phyloP scores from a whole-genome alignment of 2,888 invertebrate species.

The Tortricodes alternella region DNA sequence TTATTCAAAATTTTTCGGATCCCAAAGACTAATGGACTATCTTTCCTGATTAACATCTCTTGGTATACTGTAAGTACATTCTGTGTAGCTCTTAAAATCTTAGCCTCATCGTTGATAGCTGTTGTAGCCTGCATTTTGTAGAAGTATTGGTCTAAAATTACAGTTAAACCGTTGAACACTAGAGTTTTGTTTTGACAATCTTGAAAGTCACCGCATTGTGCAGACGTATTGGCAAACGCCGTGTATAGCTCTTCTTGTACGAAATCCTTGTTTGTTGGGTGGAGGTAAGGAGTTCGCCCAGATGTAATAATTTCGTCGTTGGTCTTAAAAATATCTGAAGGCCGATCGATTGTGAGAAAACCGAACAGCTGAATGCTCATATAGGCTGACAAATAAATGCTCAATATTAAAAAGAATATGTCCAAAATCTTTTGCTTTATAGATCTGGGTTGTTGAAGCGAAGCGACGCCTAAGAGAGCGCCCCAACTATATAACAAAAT shows the following conservation, averaged over 20 bases:
- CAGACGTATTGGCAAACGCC: slow-evolving; percentile 48
- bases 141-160: slow-evolving; percentile 50
- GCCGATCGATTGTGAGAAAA: slow-evolving; percentile 58
- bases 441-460: slow-evolving; percentile 50
- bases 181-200: slow-evolving; percentile 49
- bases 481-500: slow-evolving; percentile 60
- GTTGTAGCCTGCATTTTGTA: slow-evolving; percentile 52
- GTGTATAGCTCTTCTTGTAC: slow-evolving; percentile 49
- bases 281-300: slow-evolving; percentile 48
- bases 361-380: slow-evolving; percentile 61
- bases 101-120: slow-evolving; percentile 58
- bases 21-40: slow-evolving; percentile 42
- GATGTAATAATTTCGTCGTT: slow-evolving; percentile 56
- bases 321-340: slow-evolving; percentile 52
- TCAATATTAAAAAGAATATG: slow-evolving; percentile 53
- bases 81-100: slow-evolving; percentile 48
- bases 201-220: slow-evolving; percentile 47
- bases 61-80: slow-evolving; percentile 58
- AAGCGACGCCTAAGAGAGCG: slow-evolving; percentile 52
- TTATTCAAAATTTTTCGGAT: slow-evolving; percentile 46
- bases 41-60: slow-evolving; percentile 61
- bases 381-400: slow-evolving; percentile 57
- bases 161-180: slow-evolving; percentile 52
- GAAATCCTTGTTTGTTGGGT: slow-evolving; percentile 49
- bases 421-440: slow-evolving; percentile 61